Conservation (phyloP, 2,113 vertebrate genomes). For the Macrotis lagotis region DNA sequence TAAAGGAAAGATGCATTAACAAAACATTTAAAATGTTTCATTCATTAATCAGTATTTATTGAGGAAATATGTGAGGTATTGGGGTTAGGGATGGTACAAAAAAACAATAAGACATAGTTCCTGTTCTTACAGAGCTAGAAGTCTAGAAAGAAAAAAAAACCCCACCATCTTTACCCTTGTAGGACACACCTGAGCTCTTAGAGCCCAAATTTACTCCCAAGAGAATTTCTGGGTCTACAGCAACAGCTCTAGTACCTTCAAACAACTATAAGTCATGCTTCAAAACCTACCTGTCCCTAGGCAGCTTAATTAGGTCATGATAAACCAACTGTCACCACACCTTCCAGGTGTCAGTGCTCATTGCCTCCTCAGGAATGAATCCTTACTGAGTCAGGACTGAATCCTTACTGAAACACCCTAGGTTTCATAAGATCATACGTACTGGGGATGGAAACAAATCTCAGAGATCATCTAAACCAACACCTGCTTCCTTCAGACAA, state of each 20-base stretch:
- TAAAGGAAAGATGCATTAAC: neutral
- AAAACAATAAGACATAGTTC: neutral
- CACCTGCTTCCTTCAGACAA: neutral
- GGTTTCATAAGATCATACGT: neutral
- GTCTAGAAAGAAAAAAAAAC: neutral
- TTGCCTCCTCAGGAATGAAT: neutral
- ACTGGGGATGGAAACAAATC: neutral
- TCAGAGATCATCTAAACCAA: neutral
- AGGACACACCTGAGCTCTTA: neutral
- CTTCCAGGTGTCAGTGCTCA: neutral
- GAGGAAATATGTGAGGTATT: neutral
- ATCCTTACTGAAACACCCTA: neutral
- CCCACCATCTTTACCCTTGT: neutral
- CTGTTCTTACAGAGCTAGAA: neutral
- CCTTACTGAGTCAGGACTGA: neutral
- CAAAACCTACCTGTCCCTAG: neutral
- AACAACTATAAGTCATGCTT: neutral
- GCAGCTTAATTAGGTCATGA: neutral
- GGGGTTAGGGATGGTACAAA: neutral
- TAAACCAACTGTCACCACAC: neutral
- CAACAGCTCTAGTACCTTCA: neutral
- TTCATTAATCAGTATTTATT: neutral
- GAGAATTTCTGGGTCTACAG: neutral
- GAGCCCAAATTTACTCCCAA: neutral
- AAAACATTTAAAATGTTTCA: neutral